Conservation (phyloP, 2,113 vertebrate species). For the Pelvicachromis taeniatus region DNA sequence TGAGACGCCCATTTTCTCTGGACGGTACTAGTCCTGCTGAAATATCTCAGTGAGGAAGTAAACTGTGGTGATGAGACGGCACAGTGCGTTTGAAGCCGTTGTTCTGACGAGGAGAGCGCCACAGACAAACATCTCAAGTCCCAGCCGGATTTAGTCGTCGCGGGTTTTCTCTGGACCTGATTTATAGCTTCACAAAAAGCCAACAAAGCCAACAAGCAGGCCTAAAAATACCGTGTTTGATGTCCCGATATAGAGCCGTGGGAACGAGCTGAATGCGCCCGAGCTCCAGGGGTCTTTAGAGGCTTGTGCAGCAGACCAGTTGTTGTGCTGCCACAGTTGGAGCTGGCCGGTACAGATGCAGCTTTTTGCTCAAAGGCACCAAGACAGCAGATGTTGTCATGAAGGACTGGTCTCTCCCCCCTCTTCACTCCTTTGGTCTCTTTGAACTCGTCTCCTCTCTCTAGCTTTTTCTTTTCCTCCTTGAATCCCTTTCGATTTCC, state of each 20-base stretch:
- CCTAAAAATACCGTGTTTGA: conserved; percentile 34
- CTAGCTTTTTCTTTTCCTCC: neutral
- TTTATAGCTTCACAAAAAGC: conserved; percentile 45
- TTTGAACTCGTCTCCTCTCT: neutral
- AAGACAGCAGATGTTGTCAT: neutral
- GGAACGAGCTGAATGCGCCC: conserved; percentile 17
- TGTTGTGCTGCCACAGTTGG: neutral
- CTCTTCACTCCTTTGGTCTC: neutral
- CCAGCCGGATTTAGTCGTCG: neutral
- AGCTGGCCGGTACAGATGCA: neutral
- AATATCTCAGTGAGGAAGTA: fast-evolving
- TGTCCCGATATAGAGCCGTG: conserved; percentile 46
- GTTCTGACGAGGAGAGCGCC: neutral
- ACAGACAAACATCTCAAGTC: neutral
- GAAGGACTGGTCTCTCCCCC: neutral
- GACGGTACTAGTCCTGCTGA: neutral
- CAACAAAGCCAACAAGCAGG: conserved; percentile 21
- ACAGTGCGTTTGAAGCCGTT: neutral
- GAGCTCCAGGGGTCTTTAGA: neutral
- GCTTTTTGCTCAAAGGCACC: neutral
- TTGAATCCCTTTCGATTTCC: neutral
- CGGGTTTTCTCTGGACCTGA: conserved; percentile 13
- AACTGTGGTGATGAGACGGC: neutral
- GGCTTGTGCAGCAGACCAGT: neutral
- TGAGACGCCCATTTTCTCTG: neutral